A percentile compares a stretch with the other conserved stretches of the same genome.
These are phyloP conservation scores for Tupiocoris notatus DNA, from an alignment of 2,888 invertebrate genomes.

Conservation along the genomic window DNA sequence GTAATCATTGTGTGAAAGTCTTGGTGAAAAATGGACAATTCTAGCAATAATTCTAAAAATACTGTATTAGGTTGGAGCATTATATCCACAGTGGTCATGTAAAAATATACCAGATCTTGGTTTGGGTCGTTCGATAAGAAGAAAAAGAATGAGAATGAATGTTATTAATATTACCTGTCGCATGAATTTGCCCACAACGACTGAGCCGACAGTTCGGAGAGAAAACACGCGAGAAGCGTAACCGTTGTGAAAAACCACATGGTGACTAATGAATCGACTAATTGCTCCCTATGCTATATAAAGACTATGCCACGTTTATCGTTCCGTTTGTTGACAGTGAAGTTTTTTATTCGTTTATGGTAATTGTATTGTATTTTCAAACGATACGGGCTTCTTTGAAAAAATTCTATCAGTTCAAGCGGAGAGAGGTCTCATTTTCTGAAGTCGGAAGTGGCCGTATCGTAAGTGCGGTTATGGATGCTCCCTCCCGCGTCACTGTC, in stretches of 20 bases:
- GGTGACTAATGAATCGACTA: slow-evolving; percentile 11
- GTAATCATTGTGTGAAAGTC: too few relatives aligned
- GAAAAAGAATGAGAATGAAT: too few relatives aligned
- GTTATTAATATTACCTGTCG: slow-evolving; percentile 29
- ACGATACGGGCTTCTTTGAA: neutral
- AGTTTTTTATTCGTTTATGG: neutral
- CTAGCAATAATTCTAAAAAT: too few relatives aligned
- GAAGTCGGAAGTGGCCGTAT: neutral
- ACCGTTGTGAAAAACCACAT: slow-evolving; percentile 4
- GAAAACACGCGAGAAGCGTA: neutral
- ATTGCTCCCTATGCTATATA: slow-evolving; percentile 31
- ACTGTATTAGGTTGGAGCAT: too few relatives aligned
- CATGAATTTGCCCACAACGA: slow-evolving; percentile 13
- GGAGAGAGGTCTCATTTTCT: too few relatives aligned
- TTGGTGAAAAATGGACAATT: too few relatives aligned
- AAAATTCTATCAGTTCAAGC: neutral
- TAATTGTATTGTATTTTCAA: neutral
- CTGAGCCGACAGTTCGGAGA: neutral
- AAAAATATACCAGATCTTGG: too few relatives aligned
- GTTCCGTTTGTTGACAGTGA: neutral
- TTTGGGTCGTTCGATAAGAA: too few relatives aligned
- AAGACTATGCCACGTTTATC: neutral
- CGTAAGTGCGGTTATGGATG: neutral
- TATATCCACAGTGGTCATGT: too few relatives aligned
- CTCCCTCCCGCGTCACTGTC: neutral